Evolutionary conservation across 2,113 vertebrate species (phyloP).

Genomic region (Dasypus novemcinctus): DNA sequence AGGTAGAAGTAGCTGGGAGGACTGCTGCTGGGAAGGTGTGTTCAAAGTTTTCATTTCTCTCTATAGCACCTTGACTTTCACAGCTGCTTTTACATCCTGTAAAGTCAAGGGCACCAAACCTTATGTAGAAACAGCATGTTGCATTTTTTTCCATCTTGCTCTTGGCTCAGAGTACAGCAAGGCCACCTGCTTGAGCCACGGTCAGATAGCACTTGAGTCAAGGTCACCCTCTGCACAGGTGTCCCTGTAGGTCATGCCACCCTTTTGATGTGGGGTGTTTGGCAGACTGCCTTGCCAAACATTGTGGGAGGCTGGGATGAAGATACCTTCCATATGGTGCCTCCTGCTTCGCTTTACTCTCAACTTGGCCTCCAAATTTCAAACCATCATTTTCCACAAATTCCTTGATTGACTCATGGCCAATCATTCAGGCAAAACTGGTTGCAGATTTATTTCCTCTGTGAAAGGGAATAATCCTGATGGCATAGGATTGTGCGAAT

Average conservation of each 20-base stretch:
- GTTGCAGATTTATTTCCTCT: not conserved
- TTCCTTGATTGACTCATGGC: not conserved
- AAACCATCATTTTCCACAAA: not conserved
- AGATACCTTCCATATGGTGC: not conserved
- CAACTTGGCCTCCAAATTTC: not conserved
- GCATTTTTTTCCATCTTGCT: not conserved
- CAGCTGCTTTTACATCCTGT: not conserved
- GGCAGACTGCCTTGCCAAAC: not conserved
- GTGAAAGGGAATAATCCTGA: not conserved
- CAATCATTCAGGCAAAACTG: not conserved
- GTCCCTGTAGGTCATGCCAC: not conserved
- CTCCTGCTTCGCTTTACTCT: not conserved
- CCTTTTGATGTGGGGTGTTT: not conserved
- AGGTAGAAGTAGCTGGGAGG: fast-evolving
- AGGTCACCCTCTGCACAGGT: not conserved
- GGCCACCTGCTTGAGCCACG: not conserved
- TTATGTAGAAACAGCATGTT: not conserved
- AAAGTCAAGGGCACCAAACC: not conserved
- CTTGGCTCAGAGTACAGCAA: constrained; percentile 19
- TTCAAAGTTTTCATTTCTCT: not conserved
- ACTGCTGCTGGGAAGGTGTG: fast-evolving
- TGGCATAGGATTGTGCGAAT: not conserved
- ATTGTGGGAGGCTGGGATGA: not conserved
- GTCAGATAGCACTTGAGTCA: not conserved
- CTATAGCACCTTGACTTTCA: fast-evolving